Evolutionary conservation across 1,140 invertebrate species (phyloP).

Genomic region (Orchesella cincta): DNA sequence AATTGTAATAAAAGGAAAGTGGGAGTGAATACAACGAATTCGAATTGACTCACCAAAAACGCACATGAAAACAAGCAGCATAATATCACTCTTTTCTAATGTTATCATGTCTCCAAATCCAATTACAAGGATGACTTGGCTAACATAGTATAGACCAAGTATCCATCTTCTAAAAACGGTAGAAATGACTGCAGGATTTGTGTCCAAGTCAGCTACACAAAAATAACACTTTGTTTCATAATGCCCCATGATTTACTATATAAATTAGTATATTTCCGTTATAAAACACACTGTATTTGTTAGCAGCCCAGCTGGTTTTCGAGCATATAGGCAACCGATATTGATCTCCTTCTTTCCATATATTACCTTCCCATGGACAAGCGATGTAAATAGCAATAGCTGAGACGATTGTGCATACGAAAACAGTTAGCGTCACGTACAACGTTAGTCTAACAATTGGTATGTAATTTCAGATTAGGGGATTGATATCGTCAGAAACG

Average conservation of each 20-base stretch:
- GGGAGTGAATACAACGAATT: not conserved
- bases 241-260: not conserved
- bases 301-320: not conserved
- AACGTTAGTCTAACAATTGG: constrained; percentile 27
- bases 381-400: constrained; percentile 29
- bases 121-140: constrained; percentile 41
- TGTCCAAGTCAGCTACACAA: not conserved
- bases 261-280: not conserved
- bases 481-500: not conserved
- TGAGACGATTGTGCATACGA: constrained; percentile 29
- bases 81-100: constrained; percentile 5
- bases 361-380: constrained; percentile 35
- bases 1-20: not conserved
- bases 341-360: constrained; percentile 33
- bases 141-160: constrained; percentile 41
- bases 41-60: constrained; percentile 27
- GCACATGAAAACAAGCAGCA: constrained; percentile 29
- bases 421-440: constrained; percentile 35
- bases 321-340: constrained; percentile 33
- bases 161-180: constrained; percentile 27
- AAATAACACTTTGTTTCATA: not conserved
- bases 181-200: not conserved
- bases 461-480: not conserved
- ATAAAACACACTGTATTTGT: not conserved
- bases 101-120: constrained; percentile 46